phyloP scores from a whole-genome alignment of 2,113 vertebrate species.

The Aythya baeri region DNA sequence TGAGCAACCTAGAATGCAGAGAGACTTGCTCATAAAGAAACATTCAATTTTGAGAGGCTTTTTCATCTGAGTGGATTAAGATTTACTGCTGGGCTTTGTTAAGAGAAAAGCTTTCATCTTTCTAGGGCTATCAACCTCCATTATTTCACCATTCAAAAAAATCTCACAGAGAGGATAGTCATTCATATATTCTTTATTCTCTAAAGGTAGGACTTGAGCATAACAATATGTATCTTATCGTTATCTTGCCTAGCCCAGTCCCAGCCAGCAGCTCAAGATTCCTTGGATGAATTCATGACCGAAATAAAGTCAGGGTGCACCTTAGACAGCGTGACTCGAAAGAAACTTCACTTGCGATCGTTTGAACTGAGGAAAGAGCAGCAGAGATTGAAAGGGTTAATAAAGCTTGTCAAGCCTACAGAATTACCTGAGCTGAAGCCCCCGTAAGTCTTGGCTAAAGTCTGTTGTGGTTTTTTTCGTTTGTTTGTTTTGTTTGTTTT shows the following conservation, averaged over 20 bases:
- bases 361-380: slow-evolving; percentile 90
- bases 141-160: not conserved
- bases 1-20: not conserved
- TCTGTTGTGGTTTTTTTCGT: not conserved
- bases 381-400: slow-evolving; percentile 87
- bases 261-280: slow-evolving; percentile 84
- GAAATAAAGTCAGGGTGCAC: slow-evolving; percentile 84
- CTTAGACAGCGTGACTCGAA: slow-evolving; percentile 88
- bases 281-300: slow-evolving; percentile 95
- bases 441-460: slow-evolving; percentile 73
- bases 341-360: slow-evolving; percentile 88
- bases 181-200: not conserved
- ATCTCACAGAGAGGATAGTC: not conserved
- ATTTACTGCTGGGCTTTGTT: not conserved
- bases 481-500: no score
- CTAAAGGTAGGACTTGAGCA: not conserved
- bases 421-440: slow-evolving; percentile 89
- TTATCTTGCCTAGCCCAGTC: slow-evolving; percentile 74
- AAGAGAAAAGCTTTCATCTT: slow-evolving; percentile 1
- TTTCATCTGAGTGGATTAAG: not conserved
- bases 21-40: not conserved
- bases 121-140: not conserved
- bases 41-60: not conserved
- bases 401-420: slow-evolving; percentile 90
- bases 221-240: not conserved